Percentiles rank a stretch among this genome's conserved stretches.
phyloP scores from a whole-genome alignment of 1,140 invertebrate species.

The Nebria ingens region DNA sequence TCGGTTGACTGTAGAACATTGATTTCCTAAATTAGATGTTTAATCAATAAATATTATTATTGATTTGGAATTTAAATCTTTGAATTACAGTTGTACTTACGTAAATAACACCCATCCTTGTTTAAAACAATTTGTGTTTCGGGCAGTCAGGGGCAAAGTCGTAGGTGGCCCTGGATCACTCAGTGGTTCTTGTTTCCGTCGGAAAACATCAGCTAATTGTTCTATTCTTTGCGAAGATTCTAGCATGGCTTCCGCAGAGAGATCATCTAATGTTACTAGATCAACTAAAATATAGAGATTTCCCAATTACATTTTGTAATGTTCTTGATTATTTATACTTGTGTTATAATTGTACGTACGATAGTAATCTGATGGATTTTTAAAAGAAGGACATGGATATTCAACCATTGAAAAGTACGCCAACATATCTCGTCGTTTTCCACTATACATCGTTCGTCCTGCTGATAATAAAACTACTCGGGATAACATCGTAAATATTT shows the following conservation, averaged over 20 bases:
- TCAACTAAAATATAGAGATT: constrained; percentile 55
- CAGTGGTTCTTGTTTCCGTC: constrained; percentile 51
- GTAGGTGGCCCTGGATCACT: constrained; percentile 68
- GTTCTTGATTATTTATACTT: constrained; percentile 1
- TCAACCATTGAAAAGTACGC: constrained; percentile 89
- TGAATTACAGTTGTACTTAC: constrained; percentile 37
- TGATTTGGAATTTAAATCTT: background rate
- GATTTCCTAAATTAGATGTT: constrained; percentile 42
- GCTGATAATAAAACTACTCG: constrained; percentile 77
- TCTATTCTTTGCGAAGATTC: constrained; percentile 90
- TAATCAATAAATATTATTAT: background rate
- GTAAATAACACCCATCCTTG: constrained; percentile 62
- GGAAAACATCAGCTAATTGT: constrained; percentile 73
- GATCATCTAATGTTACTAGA: constrained; percentile 82
- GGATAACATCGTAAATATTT: constrained; percentile 91
- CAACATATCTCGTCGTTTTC: constrained; percentile 76
- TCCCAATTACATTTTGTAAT: constrained; percentile 1
- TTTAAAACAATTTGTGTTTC: constrained; percentile 44
- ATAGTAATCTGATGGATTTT: constrained; percentile 95
- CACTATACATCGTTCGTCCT: constrained; percentile 83
- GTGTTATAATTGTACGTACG: no score
- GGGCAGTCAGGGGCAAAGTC: constrained; percentile 54
- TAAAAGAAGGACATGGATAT: constrained; percentile 90
- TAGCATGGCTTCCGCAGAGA: constrained; percentile 85
- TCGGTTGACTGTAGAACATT: constrained; percentile 72